Evolutionary conservation across 1,140 invertebrate species (phyloP), one percentile per base, ranked within the genome.

Genomic region (Dufourea novaeangliae): DNA sequence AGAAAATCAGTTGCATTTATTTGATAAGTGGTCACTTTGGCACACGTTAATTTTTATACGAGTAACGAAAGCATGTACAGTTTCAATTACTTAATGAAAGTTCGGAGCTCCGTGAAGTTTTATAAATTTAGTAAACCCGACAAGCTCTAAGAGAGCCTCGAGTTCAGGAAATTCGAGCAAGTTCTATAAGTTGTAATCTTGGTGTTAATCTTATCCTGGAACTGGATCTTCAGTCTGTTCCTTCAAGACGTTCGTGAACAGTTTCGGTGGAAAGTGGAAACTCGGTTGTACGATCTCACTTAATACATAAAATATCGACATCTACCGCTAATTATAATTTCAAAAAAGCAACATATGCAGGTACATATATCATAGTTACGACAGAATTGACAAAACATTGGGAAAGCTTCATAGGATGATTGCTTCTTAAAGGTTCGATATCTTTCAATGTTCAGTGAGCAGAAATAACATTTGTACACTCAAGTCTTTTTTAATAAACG

Each of bases 101-200:
- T 41, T 41, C 2, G 1, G 25, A 54, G 25, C 20, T 37, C 34
- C 25, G 2, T 25, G 2, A 39, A 11, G 59, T 12, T 22, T 73
- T 54, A 41, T n/a, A n/a, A 64, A 73, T 64, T 73, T 54, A 5
- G 27, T 54, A 54, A 73, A n/a, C 29, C 37, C 59, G 14, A 29
- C 34, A 14, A 34, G 32, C 1, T 41, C 27, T 39, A 27, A 34
- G 11, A 25, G 14, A 64, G 46, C 39, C 39, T 17, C 8, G 7
- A 22, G 22, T 1, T 6, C 20, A 14, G n/a, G 22, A 50, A 66
- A 46, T 50, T 52, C 20, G 20, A 29, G 32, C 70, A 25, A 52
- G 32, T 64, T 54, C 63, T 39, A n/a, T 34, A 29, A 32, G 29
- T n/a, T 73, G n/a, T 63, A 54, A 54, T 64, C 32, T 50, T 52